Conservation (phyloP, 2,888 invertebrate species). For the Tortrix viridana region DNA sequence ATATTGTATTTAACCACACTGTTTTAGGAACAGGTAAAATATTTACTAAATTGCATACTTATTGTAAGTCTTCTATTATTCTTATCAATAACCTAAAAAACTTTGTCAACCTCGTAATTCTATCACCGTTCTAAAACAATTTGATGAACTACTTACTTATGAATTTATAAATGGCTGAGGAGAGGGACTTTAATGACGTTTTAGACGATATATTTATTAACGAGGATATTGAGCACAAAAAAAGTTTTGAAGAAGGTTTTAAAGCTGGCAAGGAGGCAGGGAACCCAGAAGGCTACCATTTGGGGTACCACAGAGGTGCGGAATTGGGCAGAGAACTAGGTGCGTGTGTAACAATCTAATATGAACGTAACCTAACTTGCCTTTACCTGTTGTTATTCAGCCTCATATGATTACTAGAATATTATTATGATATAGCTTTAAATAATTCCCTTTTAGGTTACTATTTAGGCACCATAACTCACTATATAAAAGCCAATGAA, state of each 20-base stretch:
- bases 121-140: neutral
- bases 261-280: constrained; percentile 85
- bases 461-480: constrained; percentile 86
- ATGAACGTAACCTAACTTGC: no score
- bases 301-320: constrained; percentile 91
- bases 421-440: neutral
- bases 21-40: no score
- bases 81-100: neutral
- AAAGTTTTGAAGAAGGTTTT: constrained; percentile 88
- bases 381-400: no score
- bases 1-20: no score
- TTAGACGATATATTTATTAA: constrained; percentile 88
- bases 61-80: no score
- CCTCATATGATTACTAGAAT: no score
- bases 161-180: constrained; percentile 66
- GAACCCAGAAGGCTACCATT: constrained; percentile 87
- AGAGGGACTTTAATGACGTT: constrained; percentile 88
- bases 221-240: constrained; percentile 86
- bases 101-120: neutral
- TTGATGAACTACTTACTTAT: neutral
- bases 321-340: constrained; percentile 89
- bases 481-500: constrained; percentile 66
- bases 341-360: constrained; percentile 41
- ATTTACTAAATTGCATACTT: no score
- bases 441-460: constrained; percentile 77